Evolutionary conservation across 2,797 vertebrate genomes (phyloP), one percentile per base, ranked within the genome.

Genomic region (Syngnathus acus): DNA sequence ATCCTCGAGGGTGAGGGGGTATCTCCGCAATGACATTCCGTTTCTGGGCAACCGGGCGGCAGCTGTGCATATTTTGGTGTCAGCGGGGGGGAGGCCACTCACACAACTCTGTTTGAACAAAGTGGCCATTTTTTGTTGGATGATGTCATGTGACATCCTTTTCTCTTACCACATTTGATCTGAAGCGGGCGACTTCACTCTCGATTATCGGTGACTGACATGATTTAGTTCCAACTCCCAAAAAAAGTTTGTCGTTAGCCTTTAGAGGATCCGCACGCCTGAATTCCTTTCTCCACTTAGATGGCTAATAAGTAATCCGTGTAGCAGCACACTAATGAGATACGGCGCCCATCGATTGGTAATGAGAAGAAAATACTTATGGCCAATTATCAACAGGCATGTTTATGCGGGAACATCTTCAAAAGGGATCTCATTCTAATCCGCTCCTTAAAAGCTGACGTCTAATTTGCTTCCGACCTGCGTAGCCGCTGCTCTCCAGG

Each of bases 31-130:
- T 86, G 85, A 79, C 87, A 86, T 83, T 84, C 74, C 38, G 89
- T 92, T 90, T 89, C 90, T 86, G 86, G 88, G 91, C 87, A 91
- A 91, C 88, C 63, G 84, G 77, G 84, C 83, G 72, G 88, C 90
- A 89, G 90, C 90, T 91, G 90, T 86, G 87, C 87, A 84, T 89
- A 82, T 89, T 88, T 91, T 83, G 55, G 79, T 87, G 76, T 75
- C 81, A 71, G 17, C 37, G 66, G 67, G 68, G 70, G 69, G 45
- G 19, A 55, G 53, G 79, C 71, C 86, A 77, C 77, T 78, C 83
- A 83, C 85, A 81, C 87, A 86, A 89, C 84, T 86, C 84, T 88
- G 86, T 89, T 90, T 90, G 82, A 89, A 62, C n/a, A 14, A 14
- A 43, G 39, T 9, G 3, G 39, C 60, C 58, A 39, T 9, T 39